Evolutionary conservation across 2,797 vertebrate genomes (phyloP), one percentile per base, ranked within the genome.

Genomic region (Zalophus californianus): DNA sequence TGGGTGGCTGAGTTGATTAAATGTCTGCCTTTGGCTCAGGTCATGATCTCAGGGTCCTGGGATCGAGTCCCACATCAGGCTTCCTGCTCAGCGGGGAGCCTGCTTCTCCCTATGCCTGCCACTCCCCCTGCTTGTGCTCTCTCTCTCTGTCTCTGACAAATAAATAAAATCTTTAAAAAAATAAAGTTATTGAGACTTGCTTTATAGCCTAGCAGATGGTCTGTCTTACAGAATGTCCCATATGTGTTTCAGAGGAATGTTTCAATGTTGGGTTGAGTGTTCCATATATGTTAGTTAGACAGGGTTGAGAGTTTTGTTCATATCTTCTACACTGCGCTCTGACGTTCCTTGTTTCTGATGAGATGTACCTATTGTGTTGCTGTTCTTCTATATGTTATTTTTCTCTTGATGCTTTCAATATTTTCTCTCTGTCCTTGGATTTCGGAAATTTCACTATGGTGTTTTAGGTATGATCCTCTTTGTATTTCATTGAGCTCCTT

Each of bases 101-200:
- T 64, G 29, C 14, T 64, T 64, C 62, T 32, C 62, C 29, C 14
- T 16, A 29, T 64, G 27, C 60, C 62, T 64, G 27, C 60, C 14
- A 1, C 13, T 29, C 60, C 27, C 27, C 27, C 27, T 62, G 60
- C 60, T 62, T 64, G 62, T 14, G 14, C 29, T 7, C 14, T 32
- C 60, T 62, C 27, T 29, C 60, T 62, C 60, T 62, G 5, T 62
- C 27, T 64, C 62, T 64, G 62, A 64, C 62, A 64, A 15, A 16
- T 64, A 32, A 64, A 32, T 15, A 64, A 64, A 64, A 32, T 64
- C 62, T 64, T 50, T 32, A 64, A 64, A 64, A 64, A 32, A 29
- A 64, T 35, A n/a, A 48, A 29, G 68, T 92, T 92, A 50, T 25
- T 92, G 38, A 84, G 80, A 85, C n/a, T 85, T 84, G 79, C 77